Percentiles rank a stretch among this genome's conserved stretches.
These are phyloP conservation scores for Pachliopta kotzebuea DNA, from an alignment of 2,888 invertebrate species.

Conservation along the genomic window DNA sequence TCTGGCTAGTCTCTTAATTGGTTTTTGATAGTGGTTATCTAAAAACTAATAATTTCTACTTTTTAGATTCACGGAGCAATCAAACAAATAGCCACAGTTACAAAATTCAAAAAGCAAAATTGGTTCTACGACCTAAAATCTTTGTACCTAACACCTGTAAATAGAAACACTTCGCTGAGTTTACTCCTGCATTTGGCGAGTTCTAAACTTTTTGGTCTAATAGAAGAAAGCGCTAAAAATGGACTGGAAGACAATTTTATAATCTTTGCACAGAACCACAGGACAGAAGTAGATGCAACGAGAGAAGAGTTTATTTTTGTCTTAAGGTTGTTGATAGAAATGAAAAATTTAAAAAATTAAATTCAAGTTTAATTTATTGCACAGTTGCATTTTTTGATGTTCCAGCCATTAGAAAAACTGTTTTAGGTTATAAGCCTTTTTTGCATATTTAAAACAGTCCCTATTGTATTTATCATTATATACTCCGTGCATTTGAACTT, in stretches of 20 bases:
- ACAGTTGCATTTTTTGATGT: no score
- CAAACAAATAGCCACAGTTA: constrained; percentile 50
- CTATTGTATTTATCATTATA: not conserved
- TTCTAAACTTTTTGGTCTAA: constrained; percentile 44
- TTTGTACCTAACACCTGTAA: constrained; percentile 42
- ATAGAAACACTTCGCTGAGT: constrained; percentile 42
- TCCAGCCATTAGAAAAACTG: no score
- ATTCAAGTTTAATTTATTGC: not conserved
- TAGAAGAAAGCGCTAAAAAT: constrained; percentile 47
- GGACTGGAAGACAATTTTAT: constrained; percentile 44
- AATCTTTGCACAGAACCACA: constrained; percentile 42
- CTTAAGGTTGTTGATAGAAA: constrained; percentile 44
- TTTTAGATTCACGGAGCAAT: constrained; percentile 62
- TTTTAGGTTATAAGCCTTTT: not conserved
- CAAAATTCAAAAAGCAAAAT: constrained; percentile 47
- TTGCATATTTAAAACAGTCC: not conserved
- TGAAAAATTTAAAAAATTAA: constrained; percentile 33
- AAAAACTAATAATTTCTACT: not conserved
- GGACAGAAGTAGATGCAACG: constrained; percentile 38
- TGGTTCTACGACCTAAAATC: constrained; percentile 56
- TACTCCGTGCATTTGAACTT: no score
- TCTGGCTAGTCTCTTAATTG: no score
- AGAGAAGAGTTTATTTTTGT: constrained; percentile 47
- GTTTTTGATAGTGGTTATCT: no score
- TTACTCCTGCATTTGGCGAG: constrained; percentile 51